Conservation (phyloP, 2,888 invertebrate species). For the Zaprionus bogoriensis region DNA sequence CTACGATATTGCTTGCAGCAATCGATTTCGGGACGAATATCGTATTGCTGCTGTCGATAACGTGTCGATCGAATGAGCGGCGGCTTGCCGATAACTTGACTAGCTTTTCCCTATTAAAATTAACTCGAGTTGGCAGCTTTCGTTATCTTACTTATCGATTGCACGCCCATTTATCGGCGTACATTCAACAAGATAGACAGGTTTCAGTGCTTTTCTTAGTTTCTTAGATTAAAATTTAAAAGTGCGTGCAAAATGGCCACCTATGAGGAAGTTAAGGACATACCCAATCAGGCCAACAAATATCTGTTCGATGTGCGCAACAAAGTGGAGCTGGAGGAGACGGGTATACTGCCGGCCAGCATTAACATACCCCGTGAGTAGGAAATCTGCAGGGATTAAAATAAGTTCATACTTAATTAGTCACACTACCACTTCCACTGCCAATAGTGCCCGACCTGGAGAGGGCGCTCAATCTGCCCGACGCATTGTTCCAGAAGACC, state of each 20-base stretch:
- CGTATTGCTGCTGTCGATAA: not conserved
- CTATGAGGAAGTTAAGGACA: conserved; percentile 84
- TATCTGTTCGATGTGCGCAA: conserved; percentile 91
- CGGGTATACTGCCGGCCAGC: conserved; percentile 89
- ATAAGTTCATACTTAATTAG: conserved; percentile 2
- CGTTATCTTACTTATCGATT: conserved; percentile 13
- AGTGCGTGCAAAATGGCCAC: conserved; percentile 76
- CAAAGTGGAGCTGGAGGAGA: conserved; percentile 87
- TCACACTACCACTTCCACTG: not conserved
- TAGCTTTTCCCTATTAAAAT: no score
- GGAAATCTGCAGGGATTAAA: conserved; percentile 12
- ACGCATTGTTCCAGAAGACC: conserved; percentile 80
- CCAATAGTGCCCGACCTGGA: conserved; percentile 78
- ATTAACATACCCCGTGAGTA: conserved; percentile 90
- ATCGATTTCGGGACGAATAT: not conserved
- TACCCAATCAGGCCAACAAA: conserved; percentile 83
- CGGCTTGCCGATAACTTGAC: not conserved
- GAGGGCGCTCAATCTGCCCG: conserved; percentile 72
- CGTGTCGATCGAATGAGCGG: not conserved
- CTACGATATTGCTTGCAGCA: not conserved
- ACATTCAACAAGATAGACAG: conserved; percentile 29
- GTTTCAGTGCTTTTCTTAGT: not conserved
- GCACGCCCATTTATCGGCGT: conserved; percentile 9
- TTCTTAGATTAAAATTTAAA: not conserved
- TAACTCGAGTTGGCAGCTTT: not conserved